Evolutionary conservation across 2,888 invertebrate species (phyloP).

Genomic region (Drosophila mimica): DNA sequence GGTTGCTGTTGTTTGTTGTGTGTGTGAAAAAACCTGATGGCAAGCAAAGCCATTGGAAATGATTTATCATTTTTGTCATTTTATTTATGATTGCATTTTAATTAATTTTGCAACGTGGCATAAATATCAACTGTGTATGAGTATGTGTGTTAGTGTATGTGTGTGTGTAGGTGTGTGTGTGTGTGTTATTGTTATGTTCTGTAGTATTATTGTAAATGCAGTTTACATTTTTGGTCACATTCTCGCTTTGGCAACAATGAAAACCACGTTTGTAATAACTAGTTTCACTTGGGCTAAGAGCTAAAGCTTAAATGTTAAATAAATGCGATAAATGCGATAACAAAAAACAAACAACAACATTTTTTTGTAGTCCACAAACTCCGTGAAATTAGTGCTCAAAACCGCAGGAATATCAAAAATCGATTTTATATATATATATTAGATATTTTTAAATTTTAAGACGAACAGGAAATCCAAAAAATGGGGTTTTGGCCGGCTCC

Average conservation of each 20-base stretch:
- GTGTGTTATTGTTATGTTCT: constrained; percentile 27
- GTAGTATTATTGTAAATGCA: constrained; percentile 50
- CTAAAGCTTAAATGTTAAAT: constrained; percentile 45
- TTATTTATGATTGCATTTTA: constrained; percentile 76
- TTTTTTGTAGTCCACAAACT: constrained; percentile 80
- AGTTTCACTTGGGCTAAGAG: constrained; percentile 33
- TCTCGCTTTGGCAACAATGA: constrained; percentile 18
- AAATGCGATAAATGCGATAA: constrained; percentile 43
- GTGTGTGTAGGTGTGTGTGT: constrained; percentile 17
- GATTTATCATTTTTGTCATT: constrained; percentile 74
- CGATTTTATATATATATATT: background rate
- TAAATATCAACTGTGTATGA: constrained; percentile 58
- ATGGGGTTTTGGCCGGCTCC: constrained; percentile 13
- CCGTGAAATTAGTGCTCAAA: constrained; percentile 83
- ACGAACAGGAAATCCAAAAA: constrained; percentile 17
- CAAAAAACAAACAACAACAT: constrained; percentile 22
- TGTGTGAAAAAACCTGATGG: constrained; percentile 20
- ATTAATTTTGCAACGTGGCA: constrained; percentile 71
- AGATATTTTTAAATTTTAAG: constrained; percentile 2
- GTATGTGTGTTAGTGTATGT: constrained; percentile 20
- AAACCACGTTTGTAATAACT: constrained; percentile 24
- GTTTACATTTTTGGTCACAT: constrained; percentile 24
- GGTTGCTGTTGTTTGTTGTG: constrained; percentile 19
- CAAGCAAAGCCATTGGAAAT: constrained; percentile 56
- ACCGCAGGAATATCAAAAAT: constrained; percentile 66